Conservation (phyloP, 2,113 vertebrate genomes). For the Amphiprion percula region DNA sequence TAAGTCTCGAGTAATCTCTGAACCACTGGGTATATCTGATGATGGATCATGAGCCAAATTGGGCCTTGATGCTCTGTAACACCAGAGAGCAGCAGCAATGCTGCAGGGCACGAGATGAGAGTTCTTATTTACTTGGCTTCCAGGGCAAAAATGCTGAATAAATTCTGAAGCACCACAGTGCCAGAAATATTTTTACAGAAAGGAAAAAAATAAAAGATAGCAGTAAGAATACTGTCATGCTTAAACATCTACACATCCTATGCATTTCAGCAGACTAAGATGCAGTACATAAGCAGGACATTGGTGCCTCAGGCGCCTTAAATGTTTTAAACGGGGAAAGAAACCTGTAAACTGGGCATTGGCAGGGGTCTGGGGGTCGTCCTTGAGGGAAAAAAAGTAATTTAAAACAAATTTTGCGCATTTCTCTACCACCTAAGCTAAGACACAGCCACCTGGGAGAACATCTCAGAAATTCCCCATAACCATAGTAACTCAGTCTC, state of each 20-base stretch:
- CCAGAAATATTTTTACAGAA: background rate
- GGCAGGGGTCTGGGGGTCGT: no score
- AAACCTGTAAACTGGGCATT: no score
- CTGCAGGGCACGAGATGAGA: background rate
- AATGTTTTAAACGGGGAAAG: no score
- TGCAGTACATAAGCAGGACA: background rate
- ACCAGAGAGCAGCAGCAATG: background rate
- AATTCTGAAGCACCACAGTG: background rate
- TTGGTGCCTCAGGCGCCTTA: no score
- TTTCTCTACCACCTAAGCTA: no score
- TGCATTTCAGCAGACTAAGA: background rate
- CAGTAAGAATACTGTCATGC: background rate
- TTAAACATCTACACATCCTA: background rate
- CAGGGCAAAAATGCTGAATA: constrained; percentile 11
- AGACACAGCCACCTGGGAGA: no score
- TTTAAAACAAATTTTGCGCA: no score
- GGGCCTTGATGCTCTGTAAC: background rate
- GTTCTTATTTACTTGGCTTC: background rate
- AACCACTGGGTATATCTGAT: constrained; percentile 16
- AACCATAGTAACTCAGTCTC: no score
- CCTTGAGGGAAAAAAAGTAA: no score
- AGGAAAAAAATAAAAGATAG: background rate
- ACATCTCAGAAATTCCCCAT: no score
- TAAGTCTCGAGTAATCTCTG: constrained; percentile 20
- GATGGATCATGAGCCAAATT: constrained; percentile 28